A percentile compares a stretch with the other conserved stretches of the same genome.
These are phyloP conservation scores for Ceyx melanurus DNA, from an alignment of 2,113 vertebrate species.

Conservation along the genomic window DNA sequence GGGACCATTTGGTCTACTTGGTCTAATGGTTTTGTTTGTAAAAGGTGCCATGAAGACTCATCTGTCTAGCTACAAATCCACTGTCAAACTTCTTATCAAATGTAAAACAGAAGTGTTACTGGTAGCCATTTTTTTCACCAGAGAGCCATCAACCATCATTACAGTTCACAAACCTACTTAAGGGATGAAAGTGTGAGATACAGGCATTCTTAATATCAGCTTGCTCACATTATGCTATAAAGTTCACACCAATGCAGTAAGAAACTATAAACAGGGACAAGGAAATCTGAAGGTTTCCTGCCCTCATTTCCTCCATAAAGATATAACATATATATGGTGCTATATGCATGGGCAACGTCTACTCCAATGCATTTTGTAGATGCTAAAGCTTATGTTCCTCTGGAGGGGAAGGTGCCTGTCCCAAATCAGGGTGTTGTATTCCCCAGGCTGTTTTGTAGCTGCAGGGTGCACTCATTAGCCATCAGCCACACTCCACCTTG, in stretches of 20 bases:
- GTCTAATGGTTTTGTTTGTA: neutral
- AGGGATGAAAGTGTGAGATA: neutral
- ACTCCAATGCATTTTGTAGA: neutral
- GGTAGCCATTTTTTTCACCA: neutral
- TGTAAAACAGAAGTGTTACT: neutral
- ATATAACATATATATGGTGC: neutral
- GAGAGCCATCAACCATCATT: fast-evolving
- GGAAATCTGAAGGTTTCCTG: neutral
- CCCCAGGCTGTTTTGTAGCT: neutral
- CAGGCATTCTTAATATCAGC: neutral
- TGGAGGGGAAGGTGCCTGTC: neutral
- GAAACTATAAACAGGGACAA: neutral
- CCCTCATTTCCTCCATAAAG: neutral
- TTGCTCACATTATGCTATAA: neutral
- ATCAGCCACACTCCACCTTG: neutral
- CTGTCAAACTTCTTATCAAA: neutral
- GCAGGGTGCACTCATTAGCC: neutral
- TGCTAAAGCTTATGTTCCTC: neutral
- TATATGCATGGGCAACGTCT: neutral
- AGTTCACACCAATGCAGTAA: neutral
- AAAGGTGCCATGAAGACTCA: neutral
- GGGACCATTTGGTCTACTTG: fast-evolving
- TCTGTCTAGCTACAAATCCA: neutral
- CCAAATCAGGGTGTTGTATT: neutral
- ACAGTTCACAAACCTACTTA: neutral